Base-by-base conservation (phyloP, 2,888 invertebrate genomes). In the Ophion slaviceki region DNA sequence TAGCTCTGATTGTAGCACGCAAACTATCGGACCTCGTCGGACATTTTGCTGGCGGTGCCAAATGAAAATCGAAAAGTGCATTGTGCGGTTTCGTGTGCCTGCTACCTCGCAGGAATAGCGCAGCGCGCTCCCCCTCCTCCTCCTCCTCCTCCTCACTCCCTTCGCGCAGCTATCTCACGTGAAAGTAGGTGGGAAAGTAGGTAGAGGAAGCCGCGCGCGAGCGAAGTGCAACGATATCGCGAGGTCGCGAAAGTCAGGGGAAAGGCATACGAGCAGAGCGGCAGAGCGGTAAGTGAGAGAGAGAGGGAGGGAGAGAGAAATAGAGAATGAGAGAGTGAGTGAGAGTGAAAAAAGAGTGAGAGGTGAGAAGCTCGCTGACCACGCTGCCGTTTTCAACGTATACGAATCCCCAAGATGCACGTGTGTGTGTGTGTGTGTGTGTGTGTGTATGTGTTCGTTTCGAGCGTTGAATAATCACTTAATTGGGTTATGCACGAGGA, bases 401-500 rank as follows among this genome's bases (percentile, higher is more conserved):
- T 11, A 0, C 80, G 24, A 66, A 24, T 47, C 72, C 20, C 57
- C 67, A 67, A 53, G 67, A 40, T 45, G 14, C n/a, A 36, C 24
- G 40, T 36, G 79, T 66, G 53, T 80, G 75, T 71, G 74, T 72
- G 84, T 86, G n/a, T 67, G 32, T 61, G 75, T 75, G 61, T 80
- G 74, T 72, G 84, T 86, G 75, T 72, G 32, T 74, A 32, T 61
- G 80, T 75, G 61, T 80, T 28, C 28, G 76, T 76, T 74, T 72
- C 62, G 82, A 86, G 90, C 89, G 91, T 93, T 93, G 90, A 92
- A 92, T 93, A 93, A 93, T 92, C 92, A 89, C 89, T 90, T 92
- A 93, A 93, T 93, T 92, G 89, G 92, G 93, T 93, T 93, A 92
- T 90, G 92, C 92, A 93, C 90, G 92, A 93, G 93, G 93, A 93